A percentile compares a stretch with the other conserved stretches of the same genome.
These are phyloP conservation scores for Cavia aperea DNA, from an alignment of 2,113 vertebrate species.

Conservation along the genomic window DNA sequence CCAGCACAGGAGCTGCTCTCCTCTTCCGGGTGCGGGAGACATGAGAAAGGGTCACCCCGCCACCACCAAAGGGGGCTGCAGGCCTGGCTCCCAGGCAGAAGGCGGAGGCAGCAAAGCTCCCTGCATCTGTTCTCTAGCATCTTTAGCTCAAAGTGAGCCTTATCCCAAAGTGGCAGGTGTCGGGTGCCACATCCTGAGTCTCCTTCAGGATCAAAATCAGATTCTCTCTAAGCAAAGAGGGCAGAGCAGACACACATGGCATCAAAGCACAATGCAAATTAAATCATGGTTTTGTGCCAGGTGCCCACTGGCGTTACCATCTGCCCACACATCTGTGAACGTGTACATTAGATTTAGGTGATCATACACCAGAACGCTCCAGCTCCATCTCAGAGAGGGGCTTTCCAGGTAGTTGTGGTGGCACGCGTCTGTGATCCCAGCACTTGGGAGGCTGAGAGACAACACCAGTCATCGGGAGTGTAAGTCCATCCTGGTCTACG, in stretches of 20 bases:
- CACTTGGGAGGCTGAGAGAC: neutral
- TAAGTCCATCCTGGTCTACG: neutral
- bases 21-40: neutral
- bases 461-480: neutral
- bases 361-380: neutral
- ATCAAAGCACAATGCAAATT: constrained; percentile 5
- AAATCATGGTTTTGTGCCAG: neutral
- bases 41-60: neutral
- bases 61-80: neutral
- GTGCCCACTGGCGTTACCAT: neutral
- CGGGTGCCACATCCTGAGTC: neutral
- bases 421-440: neutral
- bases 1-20: neutral
- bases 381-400: neutral
- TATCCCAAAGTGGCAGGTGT: neutral
- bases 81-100: neutral
- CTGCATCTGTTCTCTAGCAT: neutral
- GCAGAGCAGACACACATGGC: neutral
- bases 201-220: neutral
- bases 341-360: neutral
- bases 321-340: neutral
- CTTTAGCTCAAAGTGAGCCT: constrained; percentile 10
- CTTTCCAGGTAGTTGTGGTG: neutral
- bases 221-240: constrained; percentile 21
- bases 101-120: neutral